Conservation (phyloP, 2,888 invertebrate genomes). For the Cephus rjabovi region DNA sequence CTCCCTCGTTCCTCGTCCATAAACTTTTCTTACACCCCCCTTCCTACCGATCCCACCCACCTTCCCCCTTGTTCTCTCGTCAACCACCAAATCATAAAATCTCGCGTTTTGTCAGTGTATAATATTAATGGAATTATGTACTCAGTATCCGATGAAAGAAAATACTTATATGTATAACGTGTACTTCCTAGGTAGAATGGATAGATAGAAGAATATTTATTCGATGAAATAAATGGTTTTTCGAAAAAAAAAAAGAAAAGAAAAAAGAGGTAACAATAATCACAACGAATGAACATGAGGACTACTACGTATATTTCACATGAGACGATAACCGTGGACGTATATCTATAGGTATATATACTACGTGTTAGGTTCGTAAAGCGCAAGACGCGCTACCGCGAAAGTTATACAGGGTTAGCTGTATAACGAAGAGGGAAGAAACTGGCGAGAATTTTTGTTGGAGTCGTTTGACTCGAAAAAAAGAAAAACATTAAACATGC, state of each 20-base stretch:
- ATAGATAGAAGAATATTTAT: conserved; percentile 64
- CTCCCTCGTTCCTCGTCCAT: too few species aligned
- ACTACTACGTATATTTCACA: too few species aligned
- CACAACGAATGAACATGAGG: too few species aligned
- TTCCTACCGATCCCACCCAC: background rate
- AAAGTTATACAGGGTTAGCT: too few species aligned
- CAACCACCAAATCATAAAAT: too few species aligned
- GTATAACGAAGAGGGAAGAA: too few species aligned
- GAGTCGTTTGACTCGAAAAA: too few species aligned
- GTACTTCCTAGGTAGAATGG: conserved; percentile 60
- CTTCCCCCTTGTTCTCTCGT: too few species aligned
- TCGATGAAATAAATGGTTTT: conserved; percentile 62
- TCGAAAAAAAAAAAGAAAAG: conserved; percentile 37
- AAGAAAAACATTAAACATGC: too few species aligned
- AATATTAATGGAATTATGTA: conserved; percentile 52
- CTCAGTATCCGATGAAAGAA: conserved; percentile 49
- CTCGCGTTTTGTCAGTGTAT: background rate
- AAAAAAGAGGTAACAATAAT: too few species aligned
- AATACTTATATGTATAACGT: conserved; percentile 50
- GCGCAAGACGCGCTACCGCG: too few species aligned
- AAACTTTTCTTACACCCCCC: background rate
- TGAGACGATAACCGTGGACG: background rate
- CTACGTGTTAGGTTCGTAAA: background rate
- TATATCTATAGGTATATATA: background rate
- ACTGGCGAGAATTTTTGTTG: too few species aligned